Base-by-base conservation (phyloP, 23 tunicate species). In the Halocynthia roretzi region DNA sequence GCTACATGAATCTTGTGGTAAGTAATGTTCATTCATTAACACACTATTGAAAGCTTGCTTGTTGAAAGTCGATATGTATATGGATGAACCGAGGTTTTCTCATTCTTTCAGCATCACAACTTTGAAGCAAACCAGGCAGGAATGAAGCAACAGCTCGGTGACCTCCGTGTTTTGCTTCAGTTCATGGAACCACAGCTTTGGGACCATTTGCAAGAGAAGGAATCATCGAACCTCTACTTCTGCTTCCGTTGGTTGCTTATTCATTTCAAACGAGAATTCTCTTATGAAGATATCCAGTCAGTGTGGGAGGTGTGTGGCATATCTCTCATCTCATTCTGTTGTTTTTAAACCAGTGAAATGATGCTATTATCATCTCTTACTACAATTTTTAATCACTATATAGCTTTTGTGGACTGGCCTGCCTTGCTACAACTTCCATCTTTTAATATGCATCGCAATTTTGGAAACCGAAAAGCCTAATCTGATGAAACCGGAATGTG, bases 241-340 rank as follows among this genome's bases (percentile, higher is more conserved):
- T 92, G 98, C 71, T 92, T 92, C 82, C 87, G 98, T 14, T 92
- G 98, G 98, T 76, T 92, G 6, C 80, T 92, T 62, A 67, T 92
- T 23, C 75, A 90, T 8, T 92, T 92, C 76, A 92, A 92, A 61
- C 68, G 98, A 56, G 98, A 92, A 75, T 92, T 92, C 53, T 82
- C 87, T 6, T 92, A 61, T 68, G 98, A 92, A 75, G 87, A 92
- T 44, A 79, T 92, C 8, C 87, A 86, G 68, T 80, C 83, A 6
- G 52, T 92, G 53, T 92, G 98, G 98, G 98, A 92, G 87, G 98
- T 92, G 44, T 31, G 44, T 68, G 51, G 51, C 17, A n/a, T n/a
- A 60, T 60, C 17, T 23, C n/a, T 50, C 5, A 10, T 49, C 40
- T 68, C 12, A n/a, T 12, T 40, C 9, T 74, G n/a, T 4, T 58